Evolutionary conservation across 2,113 vertebrate genomes (phyloP).

Genomic region (Melospiza melodia): DNA sequence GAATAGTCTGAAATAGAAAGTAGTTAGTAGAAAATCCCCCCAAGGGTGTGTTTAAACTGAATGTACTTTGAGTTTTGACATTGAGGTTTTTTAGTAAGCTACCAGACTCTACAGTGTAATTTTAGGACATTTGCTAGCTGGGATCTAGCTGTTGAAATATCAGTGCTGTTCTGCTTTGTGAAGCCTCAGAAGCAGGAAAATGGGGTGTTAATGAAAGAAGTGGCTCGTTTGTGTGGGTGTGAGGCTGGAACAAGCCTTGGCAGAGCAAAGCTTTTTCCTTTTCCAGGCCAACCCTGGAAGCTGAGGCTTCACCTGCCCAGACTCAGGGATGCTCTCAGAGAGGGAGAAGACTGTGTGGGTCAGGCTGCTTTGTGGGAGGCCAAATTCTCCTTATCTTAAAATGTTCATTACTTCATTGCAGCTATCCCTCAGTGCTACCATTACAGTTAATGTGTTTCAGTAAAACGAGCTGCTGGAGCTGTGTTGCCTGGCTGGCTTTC

Average conservation of each 20-base stretch:
- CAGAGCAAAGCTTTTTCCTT: not conserved
- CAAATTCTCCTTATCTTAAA: not conserved
- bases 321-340: not conserved
- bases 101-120: not conserved
- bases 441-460: not conserved
- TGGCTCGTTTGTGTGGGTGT: not conserved
- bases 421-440: not conserved
- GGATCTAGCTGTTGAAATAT: not conserved
- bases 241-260: not conserved
- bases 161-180: not conserved
- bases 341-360: not conserved
- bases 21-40: constrained; percentile 54
- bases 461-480: not conserved
- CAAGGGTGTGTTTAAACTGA: constrained; percentile 50
- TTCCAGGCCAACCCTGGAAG: not conserved
- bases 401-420: not conserved
- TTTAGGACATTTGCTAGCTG: not conserved
- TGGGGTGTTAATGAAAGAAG: not conserved
- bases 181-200: not conserved
- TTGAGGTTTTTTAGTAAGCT: constrained; percentile 41
- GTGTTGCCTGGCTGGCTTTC: not conserved
- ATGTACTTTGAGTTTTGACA: constrained; percentile 59
- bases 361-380: not conserved
- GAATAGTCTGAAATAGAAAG: constrained; percentile 67
- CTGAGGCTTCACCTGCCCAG: not conserved